Evolutionary conservation across 2,888 invertebrate species (phyloP), one percentile per base, ranked within the genome.

Genomic region (Pollenia angustigena): DNA sequence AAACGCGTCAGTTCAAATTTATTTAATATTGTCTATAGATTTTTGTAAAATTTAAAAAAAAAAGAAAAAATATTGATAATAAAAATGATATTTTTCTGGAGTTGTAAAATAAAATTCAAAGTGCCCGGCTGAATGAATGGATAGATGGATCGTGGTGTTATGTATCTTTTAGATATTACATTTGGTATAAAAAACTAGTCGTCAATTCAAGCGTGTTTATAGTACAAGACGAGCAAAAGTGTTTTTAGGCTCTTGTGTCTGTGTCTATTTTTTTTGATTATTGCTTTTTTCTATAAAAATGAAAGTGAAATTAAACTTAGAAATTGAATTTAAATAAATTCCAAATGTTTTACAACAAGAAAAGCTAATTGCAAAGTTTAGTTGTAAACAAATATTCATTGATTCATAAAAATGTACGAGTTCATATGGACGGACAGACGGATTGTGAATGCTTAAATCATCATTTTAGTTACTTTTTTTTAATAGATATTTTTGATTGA

Each of bases 251-350:
- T 66, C 46, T 66, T 84, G 56, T 69, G 62, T 62, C 23, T 11
- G 18, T 52, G 18, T 16, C 16, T n/a, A 3, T 56, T 48, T 48
- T 48, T 48, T 64, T 46, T 44, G 42, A 62, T 85, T 79, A 74
- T 80, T 54, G 60, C 60, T 79, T 79, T 74, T 23, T 48, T 60
- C 40, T 10, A 78, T 62, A 81, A 81, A 87, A 87, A 87, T 81
- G 87, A 87, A 87, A 87, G 87, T 87, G 87, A 87, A 87, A 87
- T 84, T 81, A 54, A 84, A 82, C 75, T 4, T 75, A 80, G 72
- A 86, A 81, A 78, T 78, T 84, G 74, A 87, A 84, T 87, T 87
- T 84, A 84, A 87, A 84, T 87, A 87, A 87, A 87, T 81, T 72
- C 81, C 81, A 62, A 81, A 87, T 87, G 76, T 72, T 84, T 44